A percentile compares a stretch with the other conserved stretches of the same genome.
Evolutionary conservation across 2,888 invertebrate genomes (phyloP).

Genomic region (Pachydiplax longipennis): DNA sequence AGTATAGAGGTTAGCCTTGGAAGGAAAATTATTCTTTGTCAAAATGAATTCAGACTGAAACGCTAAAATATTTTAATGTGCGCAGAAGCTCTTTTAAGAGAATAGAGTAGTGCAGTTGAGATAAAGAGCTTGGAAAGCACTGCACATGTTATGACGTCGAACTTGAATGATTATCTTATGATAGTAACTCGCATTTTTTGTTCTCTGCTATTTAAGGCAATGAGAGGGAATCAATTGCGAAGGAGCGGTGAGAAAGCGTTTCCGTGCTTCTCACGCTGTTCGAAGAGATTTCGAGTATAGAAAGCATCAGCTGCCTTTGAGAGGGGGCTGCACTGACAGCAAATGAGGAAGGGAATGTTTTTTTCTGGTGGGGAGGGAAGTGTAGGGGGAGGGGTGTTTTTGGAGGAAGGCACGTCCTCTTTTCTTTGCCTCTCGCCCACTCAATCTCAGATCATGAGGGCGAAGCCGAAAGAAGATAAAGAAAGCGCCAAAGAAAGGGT

Average conservation of each 20-base stretch:
- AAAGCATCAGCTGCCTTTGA: neutral
- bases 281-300: neutral
- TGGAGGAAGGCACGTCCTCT: slow-evolving; percentile 3
- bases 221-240: neutral
- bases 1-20: too few relatives aligned
- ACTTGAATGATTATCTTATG: too few relatives aligned
- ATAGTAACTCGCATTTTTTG: too few relatives aligned
- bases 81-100: too few relatives aligned
- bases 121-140: too few relatives aligned
- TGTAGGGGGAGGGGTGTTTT: slow-evolving; percentile 13
- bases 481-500: neutral
- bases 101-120: too few relatives aligned
- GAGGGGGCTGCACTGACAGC: neutral
- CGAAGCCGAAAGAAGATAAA: neutral
- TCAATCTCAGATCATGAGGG: neutral
- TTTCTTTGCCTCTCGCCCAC: neutral
- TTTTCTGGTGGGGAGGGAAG: neutral
- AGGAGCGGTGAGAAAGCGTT: neutral
- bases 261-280: neutral
- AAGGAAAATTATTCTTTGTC: too few relatives aligned
- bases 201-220: too few relatives aligned
- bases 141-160: too few relatives aligned
- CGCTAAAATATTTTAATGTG: too few relatives aligned
- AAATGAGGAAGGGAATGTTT: neutral
- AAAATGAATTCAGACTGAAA: too few relatives aligned